Percentiles rank a stretch among this genome's conserved stretches.
phyloP scores from a whole-genome alignment of 2,888 invertebrate genomes.

The Orthosia gothica region DNA sequence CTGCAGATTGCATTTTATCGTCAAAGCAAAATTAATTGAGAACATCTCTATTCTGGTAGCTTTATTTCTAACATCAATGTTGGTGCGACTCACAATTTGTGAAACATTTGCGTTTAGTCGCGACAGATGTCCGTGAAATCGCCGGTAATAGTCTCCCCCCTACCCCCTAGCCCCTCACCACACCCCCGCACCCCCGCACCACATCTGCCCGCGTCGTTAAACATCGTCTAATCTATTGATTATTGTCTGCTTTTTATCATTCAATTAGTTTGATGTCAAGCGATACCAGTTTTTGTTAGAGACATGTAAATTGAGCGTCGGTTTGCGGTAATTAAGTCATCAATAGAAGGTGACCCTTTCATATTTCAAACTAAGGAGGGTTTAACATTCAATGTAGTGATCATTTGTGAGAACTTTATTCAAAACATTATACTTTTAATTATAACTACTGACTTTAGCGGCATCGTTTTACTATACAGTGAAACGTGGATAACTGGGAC shows the following conservation, averaged over 20 bases:
- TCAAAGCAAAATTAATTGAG: not conserved
- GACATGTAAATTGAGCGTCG: slow-evolving; percentile 37
- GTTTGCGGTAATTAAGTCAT: slow-evolving; percentile 31
- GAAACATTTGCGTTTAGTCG: slow-evolving; percentile 52
- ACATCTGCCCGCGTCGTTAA: slow-evolving; percentile 57
- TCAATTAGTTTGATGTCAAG: slow-evolving; percentile 61
- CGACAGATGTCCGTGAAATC: slow-evolving; percentile 79
- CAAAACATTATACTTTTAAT: not conserved
- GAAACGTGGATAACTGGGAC: no score
- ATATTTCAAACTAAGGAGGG: not conserved
- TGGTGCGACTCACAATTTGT: slow-evolving; percentile 15
- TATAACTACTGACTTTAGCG: not conserved
- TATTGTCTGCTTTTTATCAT: slow-evolving; percentile 54
- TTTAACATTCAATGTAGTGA: not conserved
- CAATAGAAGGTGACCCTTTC: not conserved
- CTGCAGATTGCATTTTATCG: not conserved
- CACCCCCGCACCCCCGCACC: slow-evolving; percentile 37
- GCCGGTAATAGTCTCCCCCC: slow-evolving; percentile 59
- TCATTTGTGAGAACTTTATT: not conserved
- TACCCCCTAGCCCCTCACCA: not conserved
- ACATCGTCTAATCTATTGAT: slow-evolving; percentile 57
- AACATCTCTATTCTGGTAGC: not conserved
- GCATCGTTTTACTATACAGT: not conserved
- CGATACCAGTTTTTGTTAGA: slow-evolving; percentile 47
- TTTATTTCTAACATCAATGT: slow-evolving; percentile 5